phyloP scores from a whole-genome alignment of 2,113 vertebrate species.

The mouse (Mus musculus) region GRCm39 chr12:62262501-62263000 shows the following conservation, averaged over 20 bases:
- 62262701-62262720: no score
- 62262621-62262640: neutral
- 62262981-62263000: neutral
- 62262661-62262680: neutral
- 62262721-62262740: neutral
- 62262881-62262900: neutral
- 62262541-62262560: neutral
- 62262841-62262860: neutral
- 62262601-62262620: neutral
- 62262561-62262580: neutral
- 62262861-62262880: neutral
- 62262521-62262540: neutral
- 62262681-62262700: neutral
- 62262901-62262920: no score
- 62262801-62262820: neutral
- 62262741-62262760: neutral
- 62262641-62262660: neutral
- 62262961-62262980: neutral
- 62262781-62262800: neutral
- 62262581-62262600: neutral
- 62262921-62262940: neutral
- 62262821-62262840: neutral
- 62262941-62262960: neutral
- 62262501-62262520: neutral
- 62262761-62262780: neutral